A percentile compares a stretch with the other conserved stretches of the same genome.
These are phyloP conservation scores for Notiomystis cincta DNA, from an alignment of 2,113 vertebrate species.

Conservation along the genomic window DNA sequence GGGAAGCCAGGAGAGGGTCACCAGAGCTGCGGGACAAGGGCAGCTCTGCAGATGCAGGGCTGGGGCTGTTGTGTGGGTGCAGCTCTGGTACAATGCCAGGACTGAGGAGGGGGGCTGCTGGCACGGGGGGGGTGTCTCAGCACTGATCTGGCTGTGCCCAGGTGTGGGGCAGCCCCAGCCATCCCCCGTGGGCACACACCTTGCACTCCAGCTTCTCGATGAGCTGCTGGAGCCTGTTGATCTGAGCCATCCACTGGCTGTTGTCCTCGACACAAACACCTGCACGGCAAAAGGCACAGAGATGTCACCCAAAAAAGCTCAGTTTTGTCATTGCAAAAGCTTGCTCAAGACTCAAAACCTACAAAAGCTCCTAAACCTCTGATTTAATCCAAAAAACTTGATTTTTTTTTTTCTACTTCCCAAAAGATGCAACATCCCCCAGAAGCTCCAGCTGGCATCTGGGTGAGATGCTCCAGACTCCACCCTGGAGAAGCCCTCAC, in stretches of 20 bases:
- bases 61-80: not conserved
- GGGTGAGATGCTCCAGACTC: not conserved
- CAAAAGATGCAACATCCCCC: not conserved
- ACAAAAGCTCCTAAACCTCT: not conserved
- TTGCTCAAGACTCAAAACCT: not conserved
- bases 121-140: not conserved
- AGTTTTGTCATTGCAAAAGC: not conserved
- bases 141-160: rapidly evolving
- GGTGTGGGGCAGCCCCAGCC: not conserved
- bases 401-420: not conserved
- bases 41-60: not conserved
- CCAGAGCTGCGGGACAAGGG: not conserved
- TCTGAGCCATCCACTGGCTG: constrained; percentile 88
- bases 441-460: not conserved
- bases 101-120: rapidly evolving
- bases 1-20: not conserved
- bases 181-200: constrained; percentile 64
- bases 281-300: not conserved
- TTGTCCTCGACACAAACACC: constrained; percentile 77
- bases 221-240: constrained; percentile 90
- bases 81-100: not conserved
- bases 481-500: rapidly evolving
- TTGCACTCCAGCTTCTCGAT: constrained; percentile 92
- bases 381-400: not conserved
- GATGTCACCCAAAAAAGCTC: not conserved